Evolutionary conservation across 2,113 vertebrate species (phyloP).

Genomic region (Aphyosemion australe): DNA sequence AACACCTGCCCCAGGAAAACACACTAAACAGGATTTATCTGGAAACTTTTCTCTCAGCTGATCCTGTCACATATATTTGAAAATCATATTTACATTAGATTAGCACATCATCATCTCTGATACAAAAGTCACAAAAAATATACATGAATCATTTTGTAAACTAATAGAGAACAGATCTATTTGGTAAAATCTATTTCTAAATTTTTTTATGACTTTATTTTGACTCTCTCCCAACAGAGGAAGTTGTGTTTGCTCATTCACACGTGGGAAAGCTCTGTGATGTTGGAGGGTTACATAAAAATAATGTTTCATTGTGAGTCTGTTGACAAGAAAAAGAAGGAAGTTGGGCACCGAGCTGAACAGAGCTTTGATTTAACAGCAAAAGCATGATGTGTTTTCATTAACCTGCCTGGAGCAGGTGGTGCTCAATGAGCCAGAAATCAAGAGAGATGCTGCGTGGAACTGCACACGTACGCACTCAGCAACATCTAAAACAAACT

Average conservation of each 20-base stretch:
- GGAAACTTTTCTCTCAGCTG: background rate
- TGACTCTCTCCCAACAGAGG: no score
- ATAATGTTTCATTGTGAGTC: conserved; percentile 84
- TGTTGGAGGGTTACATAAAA: conserved; percentile 7
- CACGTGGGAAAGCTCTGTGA: conserved; percentile 21
- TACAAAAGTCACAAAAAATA: background rate
- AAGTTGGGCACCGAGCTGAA: conserved; percentile 88
- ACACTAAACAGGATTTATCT: background rate
- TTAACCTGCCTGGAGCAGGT: conserved; percentile 58
- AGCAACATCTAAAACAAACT: no score
- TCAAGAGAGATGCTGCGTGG: conserved; percentile 60
- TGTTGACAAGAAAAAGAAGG: conserved; percentile 91
- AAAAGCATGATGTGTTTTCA: conserved; percentile 72
- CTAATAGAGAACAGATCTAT: no score
- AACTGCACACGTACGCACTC: conserved; percentile 27
- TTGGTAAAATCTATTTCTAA: no score
- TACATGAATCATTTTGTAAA: background rate
- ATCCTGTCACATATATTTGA: background rate
- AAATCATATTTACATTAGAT: background rate
- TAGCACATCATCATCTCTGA: no score
- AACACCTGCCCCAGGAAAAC: conserved; percentile 57
- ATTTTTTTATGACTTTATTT: background rate
- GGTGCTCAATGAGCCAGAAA: conserved; percentile 51
- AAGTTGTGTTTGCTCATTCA: no score
- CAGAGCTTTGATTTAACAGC: conserved; percentile 83